Evolutionary conservation across 2,888 invertebrate genomes (phyloP), one percentile per base, ranked within the genome.

Genomic region (Athetis lepigone): DNA sequence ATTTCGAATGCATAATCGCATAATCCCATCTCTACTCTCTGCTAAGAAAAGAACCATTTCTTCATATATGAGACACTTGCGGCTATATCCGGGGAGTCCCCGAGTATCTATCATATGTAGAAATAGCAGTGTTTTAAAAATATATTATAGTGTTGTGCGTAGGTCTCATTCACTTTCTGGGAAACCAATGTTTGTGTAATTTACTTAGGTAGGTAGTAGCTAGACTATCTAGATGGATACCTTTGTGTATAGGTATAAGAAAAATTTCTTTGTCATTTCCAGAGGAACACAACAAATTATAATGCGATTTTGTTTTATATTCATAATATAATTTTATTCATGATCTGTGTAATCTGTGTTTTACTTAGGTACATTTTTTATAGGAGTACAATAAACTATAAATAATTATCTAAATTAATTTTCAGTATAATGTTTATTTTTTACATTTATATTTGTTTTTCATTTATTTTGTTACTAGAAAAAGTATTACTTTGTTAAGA

Each of bases 21-120:
- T 21, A 50, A 40, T 66, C 50, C n/a, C 66, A 55, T 33, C 70
- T n/a, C 64, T 69, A 47, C 1, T n/a, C n/a, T n/a, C n/a, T 27
- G 11, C 29, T 2, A 52, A 13, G 3, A 64, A 36, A 49, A 51
- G 9, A 29, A 13, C 18, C n/a, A 39, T 2, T 3, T 11, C 27
- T 8, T 1, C 13, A 33, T 25, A 6, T n/a, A n/a, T n/a, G n/a
- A n/a, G n/a, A n/a, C n/a, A n/a, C n/a, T 11, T 8, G 8, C 2
- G 5, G 11, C 8, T 11, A 9, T 19, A 1, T 23, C 40, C 40
- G 50, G 63, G 63, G 16, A 42, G 23, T 55, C 6, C 55, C 70
- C 70, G 51, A 42, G 6, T 18, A 23, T 8, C 7, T n/a, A 25
- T 36, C 2, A 2, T 16, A 9, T n/a, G 9, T 11, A 29, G 13